Base-by-base conservation (phyloP, 2,888 invertebrate species). In the Epistrophella euchroma region DNA sequence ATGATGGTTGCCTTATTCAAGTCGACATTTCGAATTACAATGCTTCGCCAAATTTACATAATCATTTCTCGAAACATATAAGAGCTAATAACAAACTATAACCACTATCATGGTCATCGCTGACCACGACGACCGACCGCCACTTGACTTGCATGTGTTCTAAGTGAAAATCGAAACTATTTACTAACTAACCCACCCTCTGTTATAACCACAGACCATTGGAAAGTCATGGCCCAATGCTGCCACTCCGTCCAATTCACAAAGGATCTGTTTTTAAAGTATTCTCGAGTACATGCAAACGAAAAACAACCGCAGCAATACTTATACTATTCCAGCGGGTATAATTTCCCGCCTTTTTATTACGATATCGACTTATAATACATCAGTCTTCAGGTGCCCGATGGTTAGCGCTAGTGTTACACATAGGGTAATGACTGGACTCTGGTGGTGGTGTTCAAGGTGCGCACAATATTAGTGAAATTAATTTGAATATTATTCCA, bases 161-260 rank as follows among this genome's bases (percentile, higher is more conserved):
- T 77, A 86, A 82, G 64, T 73, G 73, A 77, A 86, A 86, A 86
- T 86, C 86, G 82, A 86, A 86, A 52, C 82, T 77, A 64, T 81
- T 77, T 77, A 73, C 68, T n/a, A 76, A 73, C 68, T n/a, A 76
- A 32, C 76, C 74, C 79, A 79, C 79, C 70, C 80, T 68, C 62
- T 32, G 45, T 40, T 45, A 43, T 68, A 47, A 73, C 28, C 17
- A 10, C 45, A 35, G 64, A 58, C 75, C 80, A 80, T 47, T 76
- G 58, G 60, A 55, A 73, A 72, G 76, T 77, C 76, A 85, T 55
- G 58, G 72, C 68, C 73, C 74, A 68, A 58, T 60, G 77, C 64
- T 73, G 72, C 66, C 77, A 45, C 75, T 58, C 58, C 56, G 80
- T 45, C 52, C 70, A 80, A 68, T 80, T 71, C 75, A 68, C 76